phyloP scores from a whole-genome alignment of 2,888 invertebrate genomes.

The Drosophila longiperda region DNA sequence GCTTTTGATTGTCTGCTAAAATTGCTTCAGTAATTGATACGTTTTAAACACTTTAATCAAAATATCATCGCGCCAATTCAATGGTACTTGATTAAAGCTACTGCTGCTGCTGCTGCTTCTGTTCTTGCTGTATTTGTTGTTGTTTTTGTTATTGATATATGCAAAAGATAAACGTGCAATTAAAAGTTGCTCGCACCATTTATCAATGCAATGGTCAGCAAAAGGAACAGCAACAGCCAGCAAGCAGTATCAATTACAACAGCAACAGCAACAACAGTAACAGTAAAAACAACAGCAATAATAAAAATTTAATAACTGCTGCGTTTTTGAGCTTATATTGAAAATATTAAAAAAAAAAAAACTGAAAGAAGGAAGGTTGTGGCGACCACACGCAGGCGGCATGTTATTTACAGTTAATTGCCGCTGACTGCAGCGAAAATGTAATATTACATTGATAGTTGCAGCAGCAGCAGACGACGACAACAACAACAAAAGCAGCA shows the following conservation, averaged over 20 bases:
- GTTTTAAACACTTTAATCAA: conserved; percentile 22
- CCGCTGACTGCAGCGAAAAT: conserved; percentile 69
- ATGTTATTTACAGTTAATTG: conserved; percentile 78
- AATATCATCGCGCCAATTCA: conserved; percentile 13
- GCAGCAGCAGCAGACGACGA: conserved; percentile 60
- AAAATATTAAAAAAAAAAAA: conserved; percentile 17
- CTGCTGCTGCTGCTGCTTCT: conserved; percentile 2
- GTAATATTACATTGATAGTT: conserved; percentile 73
- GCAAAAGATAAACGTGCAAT: conserved; percentile 51
- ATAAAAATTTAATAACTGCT: conserved; percentile 53
- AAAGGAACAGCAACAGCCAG: conserved; percentile 9
- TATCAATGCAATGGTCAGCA: conserved; percentile 61
- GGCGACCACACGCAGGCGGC: conserved; percentile 68
- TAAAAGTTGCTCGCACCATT: conserved; percentile 56
- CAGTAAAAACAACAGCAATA: conserved; percentile 25
- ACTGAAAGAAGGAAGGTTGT: conserved; percentile 4
- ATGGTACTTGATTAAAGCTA: not conserved
- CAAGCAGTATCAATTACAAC: conserved; percentile 14
- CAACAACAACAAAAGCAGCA: conserved; percentile 33
- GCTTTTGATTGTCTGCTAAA: not conserved
- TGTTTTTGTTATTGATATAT: conserved; percentile 48
- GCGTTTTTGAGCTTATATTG: conserved; percentile 48
- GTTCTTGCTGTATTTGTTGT: conserved; percentile 4
- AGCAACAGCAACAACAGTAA: conserved; percentile 16
- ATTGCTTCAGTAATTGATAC: conserved; percentile 23